Conservation (phyloP, 2,888 invertebrate species). For the Ditula angustiorana region DNA sequence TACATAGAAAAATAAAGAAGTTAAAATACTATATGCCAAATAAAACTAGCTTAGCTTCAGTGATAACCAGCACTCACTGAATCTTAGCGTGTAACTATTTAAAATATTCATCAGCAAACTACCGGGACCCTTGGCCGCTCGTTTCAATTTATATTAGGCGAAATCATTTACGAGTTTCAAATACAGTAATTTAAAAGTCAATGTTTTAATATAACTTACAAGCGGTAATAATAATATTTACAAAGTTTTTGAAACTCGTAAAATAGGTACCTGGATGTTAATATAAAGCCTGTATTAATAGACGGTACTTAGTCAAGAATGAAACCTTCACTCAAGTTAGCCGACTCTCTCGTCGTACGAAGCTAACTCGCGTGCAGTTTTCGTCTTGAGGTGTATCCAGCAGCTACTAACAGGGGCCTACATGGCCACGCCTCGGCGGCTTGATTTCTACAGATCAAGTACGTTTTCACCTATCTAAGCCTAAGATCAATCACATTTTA, state of each 20-base stretch:
- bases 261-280: conserved; percentile 43
- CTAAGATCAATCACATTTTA: conserved; percentile 80
- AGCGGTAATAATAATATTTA: conserved; percentile 50
- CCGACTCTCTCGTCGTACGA: background rate
- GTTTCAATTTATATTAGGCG: conserved; percentile 19
- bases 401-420: background rate
- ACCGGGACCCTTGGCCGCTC: conserved; percentile 25
- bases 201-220: conserved; percentile 37
- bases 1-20: conserved; percentile 36
- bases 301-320: background rate
- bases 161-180: conserved; percentile 45
- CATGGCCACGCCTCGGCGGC: conserved; percentile 40
- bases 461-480: conserved; percentile 69
- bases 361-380: background rate
- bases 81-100: conserved; percentile 6
- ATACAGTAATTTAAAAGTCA: conserved; percentile 21
- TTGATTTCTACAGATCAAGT: conserved; percentile 48
- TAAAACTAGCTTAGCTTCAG: conserved; percentile 15
- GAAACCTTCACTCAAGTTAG: background rate
- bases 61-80: conserved; percentile 10
- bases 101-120: conserved; percentile 15
- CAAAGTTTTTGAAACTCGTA: conserved; percentile 51
- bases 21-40: conserved; percentile 18
- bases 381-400: background rate
- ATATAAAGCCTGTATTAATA: conserved; percentile 19